Evolutionary conservation across 2,888 invertebrate species (phyloP).

Genomic region (Ormyrus nitidulus): DNA sequence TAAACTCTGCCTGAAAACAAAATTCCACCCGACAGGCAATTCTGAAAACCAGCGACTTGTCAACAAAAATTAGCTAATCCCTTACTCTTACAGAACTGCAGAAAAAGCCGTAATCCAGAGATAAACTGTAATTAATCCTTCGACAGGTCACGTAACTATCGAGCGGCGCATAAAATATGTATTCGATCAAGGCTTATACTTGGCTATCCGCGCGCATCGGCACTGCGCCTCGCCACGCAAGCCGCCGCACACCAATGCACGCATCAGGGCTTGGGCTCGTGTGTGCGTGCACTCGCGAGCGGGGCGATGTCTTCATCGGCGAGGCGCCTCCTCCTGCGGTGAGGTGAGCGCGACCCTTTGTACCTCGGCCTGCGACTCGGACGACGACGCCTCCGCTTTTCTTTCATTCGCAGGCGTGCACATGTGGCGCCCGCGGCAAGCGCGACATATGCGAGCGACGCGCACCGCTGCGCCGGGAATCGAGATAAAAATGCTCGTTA

Average conservation of each 20-base stretch:
- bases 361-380: not conserved
- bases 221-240: not conserved
- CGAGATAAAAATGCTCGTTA: conserved; percentile 37
- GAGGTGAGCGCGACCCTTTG: not conserved
- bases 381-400: conserved; percentile 25
- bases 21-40: no score
- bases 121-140: no score
- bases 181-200: no score
- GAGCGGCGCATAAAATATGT: no score
- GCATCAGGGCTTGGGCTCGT: not conserved
- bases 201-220: not conserved
- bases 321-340: not conserved
- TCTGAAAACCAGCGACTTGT: no score
- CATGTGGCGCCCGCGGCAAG: not conserved
- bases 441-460: not conserved
- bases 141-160: no score
- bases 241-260: no score
- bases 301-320: conserved; percentile 28
- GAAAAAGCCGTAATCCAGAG: no score
- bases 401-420: not conserved
- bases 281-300: not conserved
- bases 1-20: no score
- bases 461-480: conserved; percentile 21
- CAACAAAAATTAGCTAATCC: no score
- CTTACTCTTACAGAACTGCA: no score